These are phyloP conservation scores for Gymnoscopelus microlampas DNA, from an alignment of 2,797 vertebrate species.

Conservation along the genomic window DNA sequence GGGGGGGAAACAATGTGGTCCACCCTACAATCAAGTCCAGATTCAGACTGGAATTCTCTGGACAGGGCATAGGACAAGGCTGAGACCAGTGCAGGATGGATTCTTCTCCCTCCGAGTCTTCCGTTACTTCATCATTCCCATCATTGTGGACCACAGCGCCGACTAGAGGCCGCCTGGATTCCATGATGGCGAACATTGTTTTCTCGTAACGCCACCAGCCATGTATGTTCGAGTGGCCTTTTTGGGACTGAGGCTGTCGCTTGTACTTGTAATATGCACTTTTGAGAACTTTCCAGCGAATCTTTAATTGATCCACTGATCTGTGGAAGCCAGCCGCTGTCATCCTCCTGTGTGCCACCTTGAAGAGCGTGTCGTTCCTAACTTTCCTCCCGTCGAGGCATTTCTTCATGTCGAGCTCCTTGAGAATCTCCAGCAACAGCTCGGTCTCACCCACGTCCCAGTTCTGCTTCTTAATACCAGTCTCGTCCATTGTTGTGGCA, in stretches of 20 bases:
- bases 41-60: constrained; percentile 47
- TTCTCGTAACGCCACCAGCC: constrained; percentile 73
- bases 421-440: constrained; percentile 64
- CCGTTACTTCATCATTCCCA: constrained; percentile 54
- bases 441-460: constrained; percentile 72
- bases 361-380: constrained; percentile 65
- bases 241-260: constrained; percentile 40
- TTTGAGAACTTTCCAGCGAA: constrained; percentile 75
- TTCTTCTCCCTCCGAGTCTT: constrained; percentile 64
- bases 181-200: constrained; percentile 69
- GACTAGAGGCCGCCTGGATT: constrained; percentile 62
- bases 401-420: constrained; percentile 73
- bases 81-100: constrained; percentile 59
- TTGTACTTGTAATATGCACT: constrained; percentile 71
- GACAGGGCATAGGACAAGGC: constrained; percentile 45
- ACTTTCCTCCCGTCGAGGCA: constrained; percentile 72
- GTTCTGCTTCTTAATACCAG: constrained; percentile 66
- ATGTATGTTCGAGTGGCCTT: constrained; percentile 54
- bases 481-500: constrained; percentile 59
- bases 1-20: constrained; percentile 14
- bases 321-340: constrained; percentile 65
- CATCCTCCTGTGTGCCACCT: constrained; percentile 70
- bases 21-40: constrained; percentile 72
- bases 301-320: constrained; percentile 72
- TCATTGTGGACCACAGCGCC: constrained; percentile 51